phyloP scores from a whole-genome alignment of 2,113 vertebrate genomes.

The Zonotrichia leucophrys region DNA sequence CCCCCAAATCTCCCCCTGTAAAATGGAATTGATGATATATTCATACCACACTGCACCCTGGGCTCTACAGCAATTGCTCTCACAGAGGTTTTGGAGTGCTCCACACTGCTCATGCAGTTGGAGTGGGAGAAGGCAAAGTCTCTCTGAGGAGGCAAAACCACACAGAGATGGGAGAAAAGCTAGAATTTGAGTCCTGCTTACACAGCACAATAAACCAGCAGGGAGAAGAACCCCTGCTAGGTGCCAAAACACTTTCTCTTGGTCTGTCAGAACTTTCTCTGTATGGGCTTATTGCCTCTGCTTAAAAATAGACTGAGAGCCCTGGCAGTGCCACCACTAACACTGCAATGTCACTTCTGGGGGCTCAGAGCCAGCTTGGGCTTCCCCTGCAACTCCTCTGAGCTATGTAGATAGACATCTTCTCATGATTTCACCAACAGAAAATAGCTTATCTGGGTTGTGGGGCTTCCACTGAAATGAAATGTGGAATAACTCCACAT shows the following conservation, averaged over 20 bases:
- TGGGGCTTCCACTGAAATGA: background rate
- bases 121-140: background rate
- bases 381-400: background rate
- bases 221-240: background rate
- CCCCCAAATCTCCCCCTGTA: accelerated
- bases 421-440: background rate
- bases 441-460: background rate
- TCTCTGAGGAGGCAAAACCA: background rate
- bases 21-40: background rate
- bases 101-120: background rate
- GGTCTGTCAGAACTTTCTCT: background rate
- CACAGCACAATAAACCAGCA: background rate
- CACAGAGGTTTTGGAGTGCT: background rate
- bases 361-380: background rate
- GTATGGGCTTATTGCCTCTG: background rate
- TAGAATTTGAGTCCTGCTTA: background rate
- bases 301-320: background rate
- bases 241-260: background rate
- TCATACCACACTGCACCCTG: background rate
- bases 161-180: background rate
- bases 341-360: background rate
- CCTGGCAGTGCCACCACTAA: background rate
- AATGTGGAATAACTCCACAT: background rate
- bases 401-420: background rate
- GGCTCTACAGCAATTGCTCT: background rate